Base-by-base conservation (phyloP, 2,113 vertebrate genomes). In the Lasiurus borealis region DNA sequence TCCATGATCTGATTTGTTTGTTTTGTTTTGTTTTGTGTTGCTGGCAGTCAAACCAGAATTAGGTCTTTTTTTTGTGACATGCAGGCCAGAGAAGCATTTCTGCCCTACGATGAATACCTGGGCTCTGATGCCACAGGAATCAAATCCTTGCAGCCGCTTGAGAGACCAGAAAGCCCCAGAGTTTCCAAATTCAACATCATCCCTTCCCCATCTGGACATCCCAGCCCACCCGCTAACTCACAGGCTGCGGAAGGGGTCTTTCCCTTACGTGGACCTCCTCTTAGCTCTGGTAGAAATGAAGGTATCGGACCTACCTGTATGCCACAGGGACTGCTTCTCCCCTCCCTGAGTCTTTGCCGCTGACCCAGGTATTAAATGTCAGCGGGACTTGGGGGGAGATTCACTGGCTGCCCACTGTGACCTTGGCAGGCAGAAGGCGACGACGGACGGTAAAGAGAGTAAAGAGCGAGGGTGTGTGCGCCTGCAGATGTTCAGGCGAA, bases 291-390 rank as follows among this genome's bases (percentile, higher is more conserved):
- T 96, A 98, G 95, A 96, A 98, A 86, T 57, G 95, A 98, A 97
- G 81, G 69, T 73, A 90, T 97, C 86, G 85, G 94, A 98, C 98
- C 0, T 98, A 99, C 98, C 98, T 98, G 97, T 78, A 94, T 95
- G 97, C 93, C 83, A 93, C 93, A 90, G 40, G 5, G 10, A 68
- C 94, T 96, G 90, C 7, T 92, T 92, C 98, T 76, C 96, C 89
- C 97, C 97, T 77, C 93, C 98, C 96, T 88, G 50, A 97, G 89
- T 97, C 96, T 98, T 96, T 98, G 96, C 93, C 0, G 89, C 88
- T 97, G 96, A 80, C 88, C 81, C 96, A 7, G 95, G 95, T 97
- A 93, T 97, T 97, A 96, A 92, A 85, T 96, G 59, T 96, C 95
- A 97, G 96, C 94, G 77, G 96, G 94, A 69, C 85, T 95, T 88